Percentiles rank a stretch among this genome's conserved stretches.
Evolutionary conservation across 2,888 invertebrate genomes (phyloP).

Genomic region (Andrena camellia): DNA sequence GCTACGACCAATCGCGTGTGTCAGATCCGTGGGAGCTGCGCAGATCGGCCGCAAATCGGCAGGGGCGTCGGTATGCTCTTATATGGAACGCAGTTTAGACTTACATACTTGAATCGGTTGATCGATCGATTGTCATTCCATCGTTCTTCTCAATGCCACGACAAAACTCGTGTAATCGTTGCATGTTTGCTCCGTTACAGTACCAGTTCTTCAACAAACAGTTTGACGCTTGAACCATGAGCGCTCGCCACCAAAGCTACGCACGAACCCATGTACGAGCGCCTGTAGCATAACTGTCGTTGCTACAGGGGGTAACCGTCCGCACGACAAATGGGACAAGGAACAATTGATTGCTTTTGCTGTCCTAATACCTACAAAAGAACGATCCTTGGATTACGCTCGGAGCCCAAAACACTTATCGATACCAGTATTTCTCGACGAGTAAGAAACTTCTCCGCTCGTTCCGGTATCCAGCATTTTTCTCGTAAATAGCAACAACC

Average conservation of each 20-base stretch:
- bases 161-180: not conserved
- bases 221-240: conserved; percentile 54
- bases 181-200: conserved; percentile 80
- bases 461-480: not conserved
- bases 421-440: not conserved
- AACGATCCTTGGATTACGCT: not conserved
- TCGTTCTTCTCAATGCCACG: not conserved
- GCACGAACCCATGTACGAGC: not conserved
- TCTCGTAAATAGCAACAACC: too few species aligned
- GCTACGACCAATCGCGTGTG: too few species aligned
- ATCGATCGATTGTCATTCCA: not conserved
- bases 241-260: not conserved
- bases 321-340: not conserved
- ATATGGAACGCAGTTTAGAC: too few species aligned
- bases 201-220: conserved; percentile 84
- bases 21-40: too few species aligned
- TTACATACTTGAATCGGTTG: conserved; percentile 1
- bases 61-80: too few species aligned
- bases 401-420: not conserved
- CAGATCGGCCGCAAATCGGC: too few species aligned
- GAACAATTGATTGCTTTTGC: not conserved
- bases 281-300: not conserved
- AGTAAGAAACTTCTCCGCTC: not conserved
- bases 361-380: not conserved
- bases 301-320: not conserved